Percentiles rank a stretch among this genome's conserved stretches.
Conservation (phyloP, 2,888 invertebrate genomes). For the Caradrina kadenii region DNA sequence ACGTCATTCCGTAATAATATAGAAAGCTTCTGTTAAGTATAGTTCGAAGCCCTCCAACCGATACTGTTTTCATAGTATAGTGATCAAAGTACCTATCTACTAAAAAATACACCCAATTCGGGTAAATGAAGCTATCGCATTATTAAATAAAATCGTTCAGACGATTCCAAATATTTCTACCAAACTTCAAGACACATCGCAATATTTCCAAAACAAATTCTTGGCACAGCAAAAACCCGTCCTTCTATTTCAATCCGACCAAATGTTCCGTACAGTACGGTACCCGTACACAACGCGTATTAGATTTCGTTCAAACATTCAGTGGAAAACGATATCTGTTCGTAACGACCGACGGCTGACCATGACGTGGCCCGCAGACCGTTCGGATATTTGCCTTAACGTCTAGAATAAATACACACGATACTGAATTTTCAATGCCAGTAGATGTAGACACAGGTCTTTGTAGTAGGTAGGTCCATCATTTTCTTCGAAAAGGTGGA, state of each 20-base stretch:
- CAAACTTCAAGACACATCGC: neutral
- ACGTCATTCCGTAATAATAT: too few species aligned
- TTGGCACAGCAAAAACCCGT: neutral
- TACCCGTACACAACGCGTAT: constrained; percentile 12
- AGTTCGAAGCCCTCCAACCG: too few species aligned
- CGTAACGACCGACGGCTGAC: constrained; percentile 41
- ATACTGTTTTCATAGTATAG: too few species aligned
- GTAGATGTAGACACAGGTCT: neutral
- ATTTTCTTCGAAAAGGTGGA: neutral
- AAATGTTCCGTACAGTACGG: neutral
- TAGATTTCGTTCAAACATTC: constrained; percentile 29
- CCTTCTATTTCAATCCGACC: neutral
- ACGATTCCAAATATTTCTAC: neutral
- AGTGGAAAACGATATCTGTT: constrained; percentile 36
- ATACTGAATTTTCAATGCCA: neutral
- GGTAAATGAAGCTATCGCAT: too few species aligned
- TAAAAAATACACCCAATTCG: too few species aligned
- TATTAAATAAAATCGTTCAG: too few species aligned
- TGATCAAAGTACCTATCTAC: too few species aligned
- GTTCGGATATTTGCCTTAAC: constrained; percentile 8
- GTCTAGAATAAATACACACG: constrained; percentile 4
- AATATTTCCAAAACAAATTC: neutral
- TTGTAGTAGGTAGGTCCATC: neutral
- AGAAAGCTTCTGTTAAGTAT: too few species aligned
- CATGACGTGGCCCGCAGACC: constrained; percentile 25